phyloP scores from a whole-genome alignment of 2,797 vertebrate species.

The Phalloptychus januarius region DNA sequence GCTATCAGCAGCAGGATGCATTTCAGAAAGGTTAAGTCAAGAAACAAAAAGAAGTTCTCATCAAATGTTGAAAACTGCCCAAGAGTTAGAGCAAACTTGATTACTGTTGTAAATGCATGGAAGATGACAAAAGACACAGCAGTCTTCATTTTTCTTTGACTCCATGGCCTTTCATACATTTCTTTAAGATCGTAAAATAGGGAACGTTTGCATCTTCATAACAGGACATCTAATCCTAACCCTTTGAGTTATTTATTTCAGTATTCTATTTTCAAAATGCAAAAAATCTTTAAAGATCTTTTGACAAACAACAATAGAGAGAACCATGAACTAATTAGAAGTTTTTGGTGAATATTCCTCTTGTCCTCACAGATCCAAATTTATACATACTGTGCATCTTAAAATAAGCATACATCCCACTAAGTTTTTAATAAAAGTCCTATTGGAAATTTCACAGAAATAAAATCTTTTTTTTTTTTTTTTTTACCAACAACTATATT shows the following conservation, averaged over 20 bases:
- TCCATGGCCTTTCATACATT: not conserved
- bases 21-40: slow-evolving; percentile 16
- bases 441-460: not conserved
- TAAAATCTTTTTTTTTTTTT: not conserved
- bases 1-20: slow-evolving; percentile 1
- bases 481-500: not conserved
- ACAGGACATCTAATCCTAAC: not conserved
- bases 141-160: not conserved
- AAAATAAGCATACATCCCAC: not conserved
- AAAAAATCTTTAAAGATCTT: not conserved
- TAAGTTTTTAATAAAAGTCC: not conserved
- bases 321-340: too few relatives aligned
- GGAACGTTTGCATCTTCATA: not conserved
- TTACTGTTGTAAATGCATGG: not conserved
- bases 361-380: not conserved
- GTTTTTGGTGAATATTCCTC: not conserved
- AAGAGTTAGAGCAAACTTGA: not conserved
- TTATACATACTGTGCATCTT: not conserved
- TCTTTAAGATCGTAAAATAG: not conserved
- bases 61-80: slow-evolving; percentile 7
- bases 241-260: not conserved
- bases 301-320: too few relatives aligned
- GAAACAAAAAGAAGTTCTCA: slow-evolving; percentile 4
- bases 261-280: not conserved
- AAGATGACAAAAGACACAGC: not conserved